phyloP scores from a whole-genome alignment of 2,797 vertebrate species.

The Botia kubotai region DNA sequence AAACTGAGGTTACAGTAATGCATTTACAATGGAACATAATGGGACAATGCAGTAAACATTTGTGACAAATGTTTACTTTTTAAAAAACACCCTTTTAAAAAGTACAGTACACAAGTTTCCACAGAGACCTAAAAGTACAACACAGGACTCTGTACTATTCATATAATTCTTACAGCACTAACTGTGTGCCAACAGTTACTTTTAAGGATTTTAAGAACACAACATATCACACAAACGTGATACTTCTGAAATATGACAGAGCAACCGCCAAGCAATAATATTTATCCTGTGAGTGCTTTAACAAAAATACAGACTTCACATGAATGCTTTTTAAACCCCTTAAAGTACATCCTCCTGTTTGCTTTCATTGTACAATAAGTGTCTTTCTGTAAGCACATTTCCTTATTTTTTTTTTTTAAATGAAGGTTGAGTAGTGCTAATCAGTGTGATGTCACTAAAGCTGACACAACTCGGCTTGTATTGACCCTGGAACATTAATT shows the following conservation, averaged over 20 bases:
- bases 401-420: not conserved
- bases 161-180: no score
- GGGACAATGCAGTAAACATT: no score
- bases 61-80: no score
- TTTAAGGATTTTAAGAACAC: no score
- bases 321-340: not conserved
- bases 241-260: not conserved
- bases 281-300: not conserved
- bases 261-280: not conserved
- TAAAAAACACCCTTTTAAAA: no score
- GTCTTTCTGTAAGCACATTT: not conserved
- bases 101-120: no score
- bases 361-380: not conserved
- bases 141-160: no score
- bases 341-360: not conserved
- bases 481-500: not conserved
- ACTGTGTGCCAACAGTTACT: no score
- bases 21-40: not conserved
- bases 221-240: no score
- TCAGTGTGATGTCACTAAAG: not conserved
- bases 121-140: no score
- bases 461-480: not conserved
- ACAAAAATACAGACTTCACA: not conserved
- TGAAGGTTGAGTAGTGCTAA: not conserved
- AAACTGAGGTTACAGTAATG: not conserved